A percentile compares a stretch with the other conserved stretches of the same genome.
Evolutionary conservation across 2,888 invertebrate genomes (phyloP).

Genomic region (Matsumyia berberina): DNA sequence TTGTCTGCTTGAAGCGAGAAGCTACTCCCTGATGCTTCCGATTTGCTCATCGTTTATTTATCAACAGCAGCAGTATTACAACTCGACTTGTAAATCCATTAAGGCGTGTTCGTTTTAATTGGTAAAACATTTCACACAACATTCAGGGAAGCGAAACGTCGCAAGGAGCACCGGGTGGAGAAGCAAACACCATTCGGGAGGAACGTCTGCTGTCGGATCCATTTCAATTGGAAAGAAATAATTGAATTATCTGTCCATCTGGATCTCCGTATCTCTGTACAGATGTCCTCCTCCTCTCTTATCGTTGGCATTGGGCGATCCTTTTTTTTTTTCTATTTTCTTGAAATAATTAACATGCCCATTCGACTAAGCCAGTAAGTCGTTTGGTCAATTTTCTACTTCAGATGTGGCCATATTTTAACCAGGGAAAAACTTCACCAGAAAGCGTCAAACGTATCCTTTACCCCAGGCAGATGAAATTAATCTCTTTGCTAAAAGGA

Average conservation of each 20-base stretch:
- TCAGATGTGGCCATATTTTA: conserved; percentile 61
- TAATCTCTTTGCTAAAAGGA: conserved; percentile 49
- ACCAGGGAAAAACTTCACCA: conserved; percentile 46
- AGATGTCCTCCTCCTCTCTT: conserved; percentile 11
- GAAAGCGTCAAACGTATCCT: conserved; percentile 50
- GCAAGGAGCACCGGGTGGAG: neutral
- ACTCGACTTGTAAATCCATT: conserved; percentile 33
- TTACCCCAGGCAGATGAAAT: conserved; percentile 39
- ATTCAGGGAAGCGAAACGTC: conserved; percentile 10
- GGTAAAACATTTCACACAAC: conserved; percentile 33
- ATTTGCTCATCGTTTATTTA: conserved; percentile 33
- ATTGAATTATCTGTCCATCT: conserved; percentile 60
- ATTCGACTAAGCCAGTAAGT: conserved; percentile 54
- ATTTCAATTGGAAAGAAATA: conserved; percentile 54
- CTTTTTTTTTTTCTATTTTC: conserved; percentile 7
- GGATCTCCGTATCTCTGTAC: conserved; percentile 13
- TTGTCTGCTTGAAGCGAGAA: conserved; percentile 10
- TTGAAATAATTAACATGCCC: conserved; percentile 55
- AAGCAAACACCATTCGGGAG: conserved; percentile 1
- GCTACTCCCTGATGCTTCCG: neutral
- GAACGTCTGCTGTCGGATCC: conserved; percentile 27
- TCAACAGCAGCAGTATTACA: conserved; percentile 28
- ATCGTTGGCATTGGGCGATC: conserved; percentile 1
- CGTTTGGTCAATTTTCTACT: conserved; percentile 65
- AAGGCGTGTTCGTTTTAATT: conserved; percentile 51